Base-by-base conservation (phyloP, 2,888 invertebrate genomes). In the Sesia bembeciformis region DNA sequence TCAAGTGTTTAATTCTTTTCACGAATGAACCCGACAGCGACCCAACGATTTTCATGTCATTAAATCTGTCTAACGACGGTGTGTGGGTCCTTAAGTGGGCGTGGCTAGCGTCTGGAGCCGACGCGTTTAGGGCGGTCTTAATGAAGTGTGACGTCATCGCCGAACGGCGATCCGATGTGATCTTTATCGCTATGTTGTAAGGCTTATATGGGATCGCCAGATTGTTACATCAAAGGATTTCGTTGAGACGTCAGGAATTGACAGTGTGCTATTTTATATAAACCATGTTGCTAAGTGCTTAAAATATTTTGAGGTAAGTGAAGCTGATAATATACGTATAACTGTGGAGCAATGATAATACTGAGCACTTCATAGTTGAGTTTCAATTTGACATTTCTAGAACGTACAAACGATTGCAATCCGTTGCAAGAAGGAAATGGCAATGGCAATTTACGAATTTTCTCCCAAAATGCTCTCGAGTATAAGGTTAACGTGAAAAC, bases 401-500 rank as follows among this genome's bases (percentile, higher is more conserved):
- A n/a, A n/a, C n/a, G n/a, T n/a, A n/a, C n/a, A 23, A 23, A 23
- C 23, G 23, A 23, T 23, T 23, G 23, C 23, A 23, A 23, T 23
- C 23, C 23, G 23, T 23, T 23, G 23, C 23, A 23, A 23, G 23
- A 23, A 23, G 23, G 23, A 23, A 23, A 23, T 23, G 23, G 23
- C 23, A 23, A 46, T 7, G 46, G 46, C 38, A 50, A 50, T 50
- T 50, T 50, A 50, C 46, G 40, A 40, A 52, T n/a, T 52, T 57
- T 57, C 50, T 43, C 55, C 51, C 57, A 58, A 60, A 66, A 69
- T 68, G 65, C 65, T 62, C 65, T 71, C 55, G 68, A 23, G 68
- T 62, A 57, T 62, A 64, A 62, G 72, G 70, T 72, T 72, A 72
- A 70, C 67, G 71, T 62, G 57, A 64, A 72, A 81, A 80, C 68